phyloP scores from a whole-genome alignment of 2,888 invertebrate species.

The Cyrtodaria siliqua region DNA sequence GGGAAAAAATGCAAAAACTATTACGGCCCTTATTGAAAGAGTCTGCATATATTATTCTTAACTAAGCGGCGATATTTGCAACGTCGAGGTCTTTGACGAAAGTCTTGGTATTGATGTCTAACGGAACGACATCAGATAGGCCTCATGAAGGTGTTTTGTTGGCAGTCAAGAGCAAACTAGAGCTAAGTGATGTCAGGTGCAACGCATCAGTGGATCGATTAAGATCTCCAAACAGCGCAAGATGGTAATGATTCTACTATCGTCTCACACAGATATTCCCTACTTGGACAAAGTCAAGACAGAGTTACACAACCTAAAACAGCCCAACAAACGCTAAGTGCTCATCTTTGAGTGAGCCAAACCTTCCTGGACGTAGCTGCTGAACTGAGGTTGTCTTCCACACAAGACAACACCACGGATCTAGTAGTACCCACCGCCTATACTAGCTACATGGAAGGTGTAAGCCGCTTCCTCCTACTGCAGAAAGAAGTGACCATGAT shows the following conservation, averaged over 20 bases:
- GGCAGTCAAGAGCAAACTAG: constrained; percentile 22
- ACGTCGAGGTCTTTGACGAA: constrained; percentile 21
- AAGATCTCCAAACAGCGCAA: constrained; percentile 5
- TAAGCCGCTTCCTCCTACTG: constrained; percentile 38
- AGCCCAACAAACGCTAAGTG: neutral
- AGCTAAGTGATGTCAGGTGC: constrained; percentile 8
- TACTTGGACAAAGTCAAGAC: too few relatives aligned
- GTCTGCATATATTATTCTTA: constrained; percentile 34
- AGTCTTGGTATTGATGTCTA: too few relatives aligned
- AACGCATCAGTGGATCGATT: constrained; percentile 25
- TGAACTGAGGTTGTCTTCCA: constrained; percentile 43
- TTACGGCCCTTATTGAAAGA: constrained; percentile 14
- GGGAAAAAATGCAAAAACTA: constrained; percentile 29
- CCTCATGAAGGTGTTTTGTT: constrained; percentile 42
- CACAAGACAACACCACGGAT: constrained; percentile 38
- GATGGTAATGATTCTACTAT: constrained; percentile 24
- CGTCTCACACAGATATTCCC: constrained; percentile 16
- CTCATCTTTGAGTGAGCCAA: constrained; percentile 26
- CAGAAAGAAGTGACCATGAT: constrained; percentile 42
- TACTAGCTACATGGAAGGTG: constrained; percentile 30
- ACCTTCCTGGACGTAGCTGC: constrained; percentile 17
- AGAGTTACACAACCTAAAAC: neutral
- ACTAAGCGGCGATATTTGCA: constrained; percentile 12
- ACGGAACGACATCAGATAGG: constrained; percentile 19
- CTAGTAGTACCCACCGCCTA: constrained; percentile 39